Evolutionary conservation across 2,113 vertebrate genomes (phyloP).

Genomic region (Sula dactylatra): DNA sequence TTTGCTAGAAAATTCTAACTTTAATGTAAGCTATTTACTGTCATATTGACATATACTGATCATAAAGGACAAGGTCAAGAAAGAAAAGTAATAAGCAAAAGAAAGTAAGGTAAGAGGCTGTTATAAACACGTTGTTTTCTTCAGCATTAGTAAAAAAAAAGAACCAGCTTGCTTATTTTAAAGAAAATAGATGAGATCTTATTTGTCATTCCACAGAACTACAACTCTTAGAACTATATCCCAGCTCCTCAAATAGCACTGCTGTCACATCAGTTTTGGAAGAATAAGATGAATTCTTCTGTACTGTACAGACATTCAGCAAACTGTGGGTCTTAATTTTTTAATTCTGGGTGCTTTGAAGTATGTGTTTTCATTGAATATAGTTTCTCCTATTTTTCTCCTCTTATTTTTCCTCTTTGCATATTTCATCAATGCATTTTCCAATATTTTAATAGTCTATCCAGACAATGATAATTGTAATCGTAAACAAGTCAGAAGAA

Average conservation of each 20-base stretch:
- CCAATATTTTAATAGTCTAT: not conserved
- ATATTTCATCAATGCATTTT: not conserved
- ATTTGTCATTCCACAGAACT: not conserved
- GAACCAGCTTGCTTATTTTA: not conserved
- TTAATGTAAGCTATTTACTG: not conserved
- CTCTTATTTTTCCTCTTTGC: not conserved
- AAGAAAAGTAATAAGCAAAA: not conserved
- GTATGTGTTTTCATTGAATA: not conserved
- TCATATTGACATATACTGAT: not conserved
- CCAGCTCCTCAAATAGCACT: not conserved
- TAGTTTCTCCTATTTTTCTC: not conserved
- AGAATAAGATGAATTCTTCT: not conserved
- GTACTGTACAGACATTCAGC: not conserved
- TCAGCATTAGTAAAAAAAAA: not conserved
- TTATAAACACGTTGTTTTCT: not conserved
- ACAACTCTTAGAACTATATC: not conserved
- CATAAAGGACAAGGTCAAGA: not conserved
- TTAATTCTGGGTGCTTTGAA: not conserved
- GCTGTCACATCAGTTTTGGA: not conserved
- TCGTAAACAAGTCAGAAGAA: not conserved
- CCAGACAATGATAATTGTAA: not conserved
- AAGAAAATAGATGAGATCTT: not conserved
- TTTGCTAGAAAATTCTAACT: not conserved
- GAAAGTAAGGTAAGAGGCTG: not conserved
- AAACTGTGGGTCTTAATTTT: not conserved